phyloP scores from a whole-genome alignment of 2,797 vertebrate species.

The Leptodactylus fallax region DNA sequence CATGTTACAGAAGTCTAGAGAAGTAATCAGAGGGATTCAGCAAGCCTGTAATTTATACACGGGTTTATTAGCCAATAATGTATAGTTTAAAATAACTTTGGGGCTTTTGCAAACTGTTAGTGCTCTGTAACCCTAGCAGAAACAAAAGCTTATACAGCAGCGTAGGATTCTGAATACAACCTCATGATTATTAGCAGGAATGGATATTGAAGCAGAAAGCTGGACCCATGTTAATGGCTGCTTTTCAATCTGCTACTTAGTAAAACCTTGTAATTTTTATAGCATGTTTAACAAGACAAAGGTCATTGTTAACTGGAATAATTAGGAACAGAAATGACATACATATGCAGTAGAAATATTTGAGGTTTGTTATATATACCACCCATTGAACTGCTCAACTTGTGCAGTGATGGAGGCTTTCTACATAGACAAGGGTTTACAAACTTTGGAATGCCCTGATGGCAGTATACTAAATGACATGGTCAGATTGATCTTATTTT shows the following conservation, averaged over 20 bases:
- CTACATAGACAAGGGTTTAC: not conserved
- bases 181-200: conserved; percentile 27
- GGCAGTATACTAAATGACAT: not conserved
- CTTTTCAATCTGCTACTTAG: conserved; percentile 10
- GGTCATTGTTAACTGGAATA: not conserved
- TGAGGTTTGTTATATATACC: not conserved
- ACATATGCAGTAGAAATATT: not conserved
- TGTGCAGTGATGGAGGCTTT: not conserved
- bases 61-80: conserved; percentile 54
- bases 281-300: conserved; percentile 32
- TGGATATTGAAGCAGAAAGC: conserved; percentile 17
- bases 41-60: conserved; percentile 31
- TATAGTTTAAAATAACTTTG: conserved; percentile 57
- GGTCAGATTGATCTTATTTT: not conserved
- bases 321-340: conserved; percentile 21
- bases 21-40: conserved; percentile 35
- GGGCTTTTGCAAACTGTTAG: conserved; percentile 40
- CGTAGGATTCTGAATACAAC: conserved; percentile 7
- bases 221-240: conserved; percentile 6
- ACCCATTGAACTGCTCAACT: not conserved
- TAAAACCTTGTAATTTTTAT: conserved; percentile 38
- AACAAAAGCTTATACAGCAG: conserved; percentile 35
- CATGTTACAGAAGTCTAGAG: conserved; percentile 47
- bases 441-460: not conserved
- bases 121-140: conserved; percentile 32